Conservation (phyloP, 2,888 invertebrate species). For the Neoascia interrupta region DNA sequence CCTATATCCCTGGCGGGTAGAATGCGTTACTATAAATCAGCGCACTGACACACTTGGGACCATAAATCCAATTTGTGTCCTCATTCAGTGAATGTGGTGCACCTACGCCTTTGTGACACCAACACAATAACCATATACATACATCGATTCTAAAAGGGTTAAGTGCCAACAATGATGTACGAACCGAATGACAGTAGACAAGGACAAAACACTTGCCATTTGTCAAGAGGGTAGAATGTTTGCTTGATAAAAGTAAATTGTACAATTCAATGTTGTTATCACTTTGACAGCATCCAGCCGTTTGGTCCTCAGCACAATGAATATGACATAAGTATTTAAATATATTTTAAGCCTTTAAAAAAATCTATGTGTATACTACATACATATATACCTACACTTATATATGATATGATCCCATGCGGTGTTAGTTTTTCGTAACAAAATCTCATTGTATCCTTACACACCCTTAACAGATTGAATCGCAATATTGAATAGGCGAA, state of each 20-base stretch:
- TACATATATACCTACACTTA: constrained; percentile 23
- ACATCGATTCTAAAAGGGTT: constrained; percentile 54
- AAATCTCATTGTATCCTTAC: constrained; percentile 25
- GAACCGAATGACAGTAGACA: constrained; percentile 68
- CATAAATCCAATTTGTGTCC: constrained; percentile 65
- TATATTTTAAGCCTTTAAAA: constrained; percentile 5
- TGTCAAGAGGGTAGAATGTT: constrained; percentile 61
- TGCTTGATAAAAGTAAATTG: constrained; percentile 45
- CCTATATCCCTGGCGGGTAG: too few species aligned
- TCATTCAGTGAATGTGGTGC: constrained; percentile 14
- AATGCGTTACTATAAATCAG: constrained; percentile 45
- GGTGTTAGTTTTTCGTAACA: too few species aligned
- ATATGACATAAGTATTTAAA: not conserved
- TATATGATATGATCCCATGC: too few species aligned
- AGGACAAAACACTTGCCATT: constrained; percentile 71
- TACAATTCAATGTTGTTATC: too few species aligned
- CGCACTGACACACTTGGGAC: constrained; percentile 39
- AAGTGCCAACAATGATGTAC: constrained; percentile 1
- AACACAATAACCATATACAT: constrained; percentile 48
- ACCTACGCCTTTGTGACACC: constrained; percentile 43
- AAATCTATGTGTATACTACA: not conserved
- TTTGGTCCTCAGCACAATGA: constrained; percentile 5
- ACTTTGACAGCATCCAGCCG: constrained; percentile 1
- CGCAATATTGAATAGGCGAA: not conserved
- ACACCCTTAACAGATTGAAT: constrained; percentile 52